These are phyloP conservation scores for Grantiella picta DNA, from an alignment of 2,113 vertebrate species.

Conservation along the genomic window DNA sequence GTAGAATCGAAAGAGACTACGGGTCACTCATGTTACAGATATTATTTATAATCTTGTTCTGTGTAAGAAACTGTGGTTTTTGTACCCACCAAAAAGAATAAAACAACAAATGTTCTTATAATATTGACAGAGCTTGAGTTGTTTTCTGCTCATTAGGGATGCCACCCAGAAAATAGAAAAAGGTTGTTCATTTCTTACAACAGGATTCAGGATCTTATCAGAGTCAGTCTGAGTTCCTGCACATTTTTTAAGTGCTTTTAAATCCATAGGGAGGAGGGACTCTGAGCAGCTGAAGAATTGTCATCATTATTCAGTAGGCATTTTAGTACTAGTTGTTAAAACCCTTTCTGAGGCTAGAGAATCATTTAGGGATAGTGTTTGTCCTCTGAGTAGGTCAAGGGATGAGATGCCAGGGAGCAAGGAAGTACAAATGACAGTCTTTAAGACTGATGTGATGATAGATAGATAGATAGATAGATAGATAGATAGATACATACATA, in stretches of 20 bases:
- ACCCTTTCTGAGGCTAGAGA: background rate
- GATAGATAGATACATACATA: no score
- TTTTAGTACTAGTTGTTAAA: background rate
- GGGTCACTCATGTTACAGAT: constrained; percentile 73
- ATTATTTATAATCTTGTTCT: constrained; percentile 84
- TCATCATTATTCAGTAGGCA: background rate
- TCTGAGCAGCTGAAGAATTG: background rate
- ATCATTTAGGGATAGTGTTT: background rate
- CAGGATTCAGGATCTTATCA: background rate
- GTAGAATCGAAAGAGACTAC: constrained; percentile 77
- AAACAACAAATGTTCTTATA: constrained; percentile 78
- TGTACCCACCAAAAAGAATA: constrained; percentile 83
- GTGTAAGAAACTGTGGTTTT: constrained; percentile 85
- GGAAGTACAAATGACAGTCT: background rate
- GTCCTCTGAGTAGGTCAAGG: background rate
- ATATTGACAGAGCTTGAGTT: constrained; percentile 72
- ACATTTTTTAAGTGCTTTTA: background rate
- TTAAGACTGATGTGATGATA: background rate
- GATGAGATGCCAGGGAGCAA: background rate
- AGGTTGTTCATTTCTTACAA: background rate
- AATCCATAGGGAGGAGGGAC: background rate
- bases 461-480: no score
- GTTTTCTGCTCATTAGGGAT: constrained; percentile 62
- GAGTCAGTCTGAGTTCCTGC: background rate
- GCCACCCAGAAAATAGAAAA: constrained; percentile 24